phyloP scores from a whole-genome alignment of 1,140 invertebrate genomes.

The Dolichoris vasculosae region DNA sequence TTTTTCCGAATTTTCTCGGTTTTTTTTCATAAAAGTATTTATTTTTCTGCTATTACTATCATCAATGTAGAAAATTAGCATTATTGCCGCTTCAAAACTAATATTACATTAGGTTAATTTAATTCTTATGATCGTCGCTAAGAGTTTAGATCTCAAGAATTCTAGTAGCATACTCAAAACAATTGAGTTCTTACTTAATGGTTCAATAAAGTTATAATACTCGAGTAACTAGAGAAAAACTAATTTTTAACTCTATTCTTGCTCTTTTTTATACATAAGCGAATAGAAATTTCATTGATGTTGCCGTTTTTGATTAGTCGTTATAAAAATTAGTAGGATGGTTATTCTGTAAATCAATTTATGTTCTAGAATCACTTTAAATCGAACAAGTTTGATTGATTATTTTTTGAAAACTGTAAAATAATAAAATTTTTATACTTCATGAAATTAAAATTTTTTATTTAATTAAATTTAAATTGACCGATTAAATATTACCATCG shows the following conservation, averaged over 20 bases:
- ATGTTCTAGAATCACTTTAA: neutral
- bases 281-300: slow-evolving; percentile 15
- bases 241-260: slow-evolving; percentile 37
- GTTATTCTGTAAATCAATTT: slow-evolving; percentile 14
- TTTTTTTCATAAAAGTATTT: slow-evolving; percentile 1
- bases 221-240: slow-evolving; percentile 32
- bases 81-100: slow-evolving; percentile 3
- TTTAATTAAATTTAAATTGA: too few relatives aligned
- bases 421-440: too few relatives aligned
- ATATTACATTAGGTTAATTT: slow-evolving; percentile 44
- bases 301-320: slow-evolving; percentile 39
- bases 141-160: slow-evolving; percentile 12
- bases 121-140: slow-evolving; percentile 37
- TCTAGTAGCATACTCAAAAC: slow-evolving; percentile 40
- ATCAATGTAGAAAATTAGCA: slow-evolving; percentile 8
- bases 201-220: neutral
- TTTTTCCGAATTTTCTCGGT: neutral
- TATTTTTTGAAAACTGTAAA: neutral
- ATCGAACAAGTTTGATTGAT: slow-evolving; percentile 11
- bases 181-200: slow-evolving; percentile 44
- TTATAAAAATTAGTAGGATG: slow-evolving; percentile 17
- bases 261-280: neutral
- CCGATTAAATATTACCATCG: too few relatives aligned
- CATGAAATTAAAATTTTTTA: too few relatives aligned
- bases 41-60: slow-evolving; percentile 4